Evolutionary conservation across 2,888 invertebrate species (phyloP).

Genomic region (Chrysolina haemoptera): DNA sequence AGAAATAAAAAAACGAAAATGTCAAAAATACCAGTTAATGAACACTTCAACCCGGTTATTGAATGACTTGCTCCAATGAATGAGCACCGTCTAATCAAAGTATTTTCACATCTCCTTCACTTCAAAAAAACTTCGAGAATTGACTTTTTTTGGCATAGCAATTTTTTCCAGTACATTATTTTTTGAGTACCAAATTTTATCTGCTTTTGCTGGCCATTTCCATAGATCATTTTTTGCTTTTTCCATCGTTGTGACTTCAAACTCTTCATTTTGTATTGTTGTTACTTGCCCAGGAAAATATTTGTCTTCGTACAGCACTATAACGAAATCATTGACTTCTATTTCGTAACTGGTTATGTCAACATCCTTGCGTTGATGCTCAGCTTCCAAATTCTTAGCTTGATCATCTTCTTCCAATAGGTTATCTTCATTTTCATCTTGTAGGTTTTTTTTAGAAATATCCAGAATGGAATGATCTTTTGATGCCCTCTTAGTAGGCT

Average conservation of each 20-base stretch:
- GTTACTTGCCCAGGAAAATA: background rate
- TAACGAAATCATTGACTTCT: too few relatives aligned
- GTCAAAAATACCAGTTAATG: background rate
- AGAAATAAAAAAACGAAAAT: background rate
- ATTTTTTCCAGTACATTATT: background rate
- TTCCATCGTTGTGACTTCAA: slow-evolving; percentile 3
- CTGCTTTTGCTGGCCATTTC: background rate
- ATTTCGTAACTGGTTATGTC: too few relatives aligned
- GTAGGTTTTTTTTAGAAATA: too few relatives aligned
- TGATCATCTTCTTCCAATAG: too few relatives aligned
- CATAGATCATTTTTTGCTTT: background rate
- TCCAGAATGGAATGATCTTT: too few relatives aligned
- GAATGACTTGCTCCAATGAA: background rate
- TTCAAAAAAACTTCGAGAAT: background rate
- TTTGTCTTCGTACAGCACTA: too few relatives aligned
- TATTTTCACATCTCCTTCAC: background rate
- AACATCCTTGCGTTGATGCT: too few relatives aligned
- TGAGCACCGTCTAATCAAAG: background rate
- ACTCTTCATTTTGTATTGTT: slow-evolving; percentile 2
- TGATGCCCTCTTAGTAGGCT: too few relatives aligned
- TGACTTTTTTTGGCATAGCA: background rate
- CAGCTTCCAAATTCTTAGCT: too few relatives aligned
- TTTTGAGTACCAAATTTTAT: background rate
- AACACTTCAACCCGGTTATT: background rate
- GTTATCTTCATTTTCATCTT: too few relatives aligned